A percentile compares a stretch with the other conserved stretches of the same genome.
Evolutionary conservation across 1,140 invertebrate genomes (phyloP).

Genomic region (Drosophila hydei): DNA sequence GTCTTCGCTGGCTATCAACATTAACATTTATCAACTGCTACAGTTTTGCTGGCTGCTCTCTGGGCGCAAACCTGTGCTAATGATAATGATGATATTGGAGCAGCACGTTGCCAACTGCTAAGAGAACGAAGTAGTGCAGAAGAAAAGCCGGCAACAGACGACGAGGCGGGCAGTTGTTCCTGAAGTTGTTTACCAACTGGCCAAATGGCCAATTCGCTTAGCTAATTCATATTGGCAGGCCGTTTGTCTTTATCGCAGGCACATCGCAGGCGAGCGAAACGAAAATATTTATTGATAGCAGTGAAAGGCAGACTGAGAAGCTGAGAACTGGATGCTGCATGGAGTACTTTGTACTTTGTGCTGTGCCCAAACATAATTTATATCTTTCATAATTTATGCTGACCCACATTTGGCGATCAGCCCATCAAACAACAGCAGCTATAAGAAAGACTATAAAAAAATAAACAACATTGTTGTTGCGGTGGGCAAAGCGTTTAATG

Average conservation of each 20-base stretch:
- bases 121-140: background rate
- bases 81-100: slow-evolving; percentile 78
- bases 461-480: slow-evolving; percentile 12
- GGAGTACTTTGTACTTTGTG: slow-evolving; percentile 33
- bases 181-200: slow-evolving; percentile 70
- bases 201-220: slow-evolving; percentile 80
- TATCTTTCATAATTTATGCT: slow-evolving; percentile 56
- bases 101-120: slow-evolving; percentile 31
- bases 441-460: slow-evolving; percentile 32
- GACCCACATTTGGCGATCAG: slow-evolving; percentile 43
- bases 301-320: slow-evolving; percentile 66
- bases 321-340: slow-evolving; percentile 21
- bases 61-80: slow-evolving; percentile 71
- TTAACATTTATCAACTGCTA: slow-evolving; percentile 82
- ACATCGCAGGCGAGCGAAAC: slow-evolving; percentile 54
- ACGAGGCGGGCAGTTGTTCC: slow-evolving; percentile 18
- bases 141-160: background rate
- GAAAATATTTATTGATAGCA: slow-evolving; percentile 77
- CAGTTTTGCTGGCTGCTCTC: slow-evolving; percentile 53
- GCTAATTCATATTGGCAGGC: slow-evolving; percentile 80
- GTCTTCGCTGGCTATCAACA: slow-evolving; percentile 69
- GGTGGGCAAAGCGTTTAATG: slow-evolving; percentile 43
- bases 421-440: slow-evolving; percentile 30
- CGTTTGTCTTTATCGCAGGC: slow-evolving; percentile 78
- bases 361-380: slow-evolving; percentile 39